Evolutionary conservation across 2,888 invertebrate species (phyloP), one percentile per base, ranked within the genome.

Genomic region (Craniophora ligustri): DNA sequence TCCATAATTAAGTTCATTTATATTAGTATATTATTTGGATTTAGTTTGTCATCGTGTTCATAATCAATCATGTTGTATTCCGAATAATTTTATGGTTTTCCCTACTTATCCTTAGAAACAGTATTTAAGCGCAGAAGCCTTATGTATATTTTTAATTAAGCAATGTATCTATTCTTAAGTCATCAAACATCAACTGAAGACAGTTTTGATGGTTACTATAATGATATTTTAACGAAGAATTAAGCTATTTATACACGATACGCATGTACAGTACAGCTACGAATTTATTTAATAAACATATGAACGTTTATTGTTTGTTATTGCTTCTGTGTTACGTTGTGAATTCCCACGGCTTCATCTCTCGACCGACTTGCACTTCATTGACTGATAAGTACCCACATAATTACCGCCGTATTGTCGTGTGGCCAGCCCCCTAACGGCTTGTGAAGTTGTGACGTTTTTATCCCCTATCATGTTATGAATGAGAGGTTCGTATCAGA

Each of bases 401-500:
- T 81, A 79, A 85, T 85, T 81, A 83, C 65, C 59, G 50, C 49
- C 49, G 76, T 78, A 85, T 82, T 83, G 78, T 82, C 63, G 63
- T 71, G 71, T 72, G 78, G 81, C 76, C 81, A 76, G 75, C 79
- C 84, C 86, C 85, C 78, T 63, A 61, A 63, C 69, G 49, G 53
- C 62, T 49, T 32, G 65, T 81, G 79, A 76, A 76, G 81, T 49
- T 32, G 65, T 81, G 79, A 76, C 77, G 81, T 79, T 85, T 79
- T 85, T 83, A 86, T 87, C 89, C 90, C 88, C 86, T 85, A 83
- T 85, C 82, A 74, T 73, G 79, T 86, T 88, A 90, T 91, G 92
- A 92, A 91, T 91, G 92, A 84, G 84, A 82, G 79, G 78, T 76
- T 73, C 67, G 67, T 76, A 77, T 68, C 69, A 61, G 64, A 36